A percentile compares a stretch with the other conserved stretches of the same genome.
Conservation (phyloP, 2,797 vertebrate species). For the Cirrhinus molitorella region DNA sequence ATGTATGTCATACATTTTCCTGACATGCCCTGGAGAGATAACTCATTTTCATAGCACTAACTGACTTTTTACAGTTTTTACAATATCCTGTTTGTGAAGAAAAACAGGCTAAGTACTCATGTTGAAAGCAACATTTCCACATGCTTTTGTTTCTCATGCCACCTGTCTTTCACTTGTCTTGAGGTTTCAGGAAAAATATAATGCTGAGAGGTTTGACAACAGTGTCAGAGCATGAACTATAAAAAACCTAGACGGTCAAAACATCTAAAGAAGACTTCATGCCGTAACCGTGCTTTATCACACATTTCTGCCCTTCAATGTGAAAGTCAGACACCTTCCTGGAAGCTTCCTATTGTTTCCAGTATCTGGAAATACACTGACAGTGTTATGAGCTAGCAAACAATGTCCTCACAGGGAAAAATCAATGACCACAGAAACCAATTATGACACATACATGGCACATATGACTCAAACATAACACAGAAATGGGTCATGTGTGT, state of each 20-base stretch:
- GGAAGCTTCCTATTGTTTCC: conserved; percentile 15
- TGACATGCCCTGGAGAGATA: neutral
- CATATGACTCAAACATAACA: neutral
- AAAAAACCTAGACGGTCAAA: conserved; percentile 8
- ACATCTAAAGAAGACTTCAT: conserved; percentile 3
- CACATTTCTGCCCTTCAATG: conserved; percentile 4
- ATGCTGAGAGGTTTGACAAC: conserved; percentile 18
- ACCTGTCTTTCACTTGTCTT: neutral
- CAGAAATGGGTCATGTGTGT: neutral
- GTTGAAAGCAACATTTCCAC: neutral
- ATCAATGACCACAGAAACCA: conserved; percentile 28
- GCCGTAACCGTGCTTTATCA: neutral
- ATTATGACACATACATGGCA: conserved; percentile 12
- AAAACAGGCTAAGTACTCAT: too few relatives aligned
- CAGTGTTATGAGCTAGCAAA: conserved; percentile 28
- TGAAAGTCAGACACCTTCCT: conserved; percentile 34
- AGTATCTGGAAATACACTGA: conserved; percentile 9
- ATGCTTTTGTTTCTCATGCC: neutral
- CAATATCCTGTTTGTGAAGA: neutral
- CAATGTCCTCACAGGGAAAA: conserved; percentile 7
- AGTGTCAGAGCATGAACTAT: conserved; percentile 11
- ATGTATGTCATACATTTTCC: neutral
- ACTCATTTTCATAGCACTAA: neutral
- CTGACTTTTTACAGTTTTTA: neutral
- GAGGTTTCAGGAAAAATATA: conserved; percentile 4